These are phyloP conservation scores for Myoxocephalus aenaeus DNA, from an alignment of 2,797 vertebrate genomes.

Conservation along the genomic window DNA sequence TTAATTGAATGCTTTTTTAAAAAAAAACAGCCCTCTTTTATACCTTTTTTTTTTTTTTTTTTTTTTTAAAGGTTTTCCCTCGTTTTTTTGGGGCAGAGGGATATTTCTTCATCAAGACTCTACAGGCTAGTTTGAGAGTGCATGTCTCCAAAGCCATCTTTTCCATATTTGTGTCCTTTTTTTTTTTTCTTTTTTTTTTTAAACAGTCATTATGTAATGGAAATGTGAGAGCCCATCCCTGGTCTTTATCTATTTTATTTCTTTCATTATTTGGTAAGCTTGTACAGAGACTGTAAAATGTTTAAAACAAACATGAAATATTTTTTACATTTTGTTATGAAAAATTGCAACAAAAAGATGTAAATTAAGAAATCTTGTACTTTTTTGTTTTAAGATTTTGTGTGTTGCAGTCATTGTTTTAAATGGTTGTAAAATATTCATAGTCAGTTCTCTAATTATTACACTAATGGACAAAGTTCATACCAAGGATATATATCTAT, in stretches of 20 bases:
- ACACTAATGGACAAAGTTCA: constrained; percentile 71
- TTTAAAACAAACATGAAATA: constrained; percentile 74
- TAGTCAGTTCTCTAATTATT: constrained; percentile 62
- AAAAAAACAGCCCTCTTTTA: constrained; percentile 48
- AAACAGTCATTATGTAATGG: constrained; percentile 46
- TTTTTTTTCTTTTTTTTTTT: constrained; percentile 32
- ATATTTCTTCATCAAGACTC: constrained; percentile 56
- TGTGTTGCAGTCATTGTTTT: constrained; percentile 90
- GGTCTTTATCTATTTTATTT: constrained; percentile 58
- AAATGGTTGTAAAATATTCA: constrained; percentile 88
- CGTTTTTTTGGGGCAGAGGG: constrained; percentile 50
- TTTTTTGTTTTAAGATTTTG: constrained; percentile 69
- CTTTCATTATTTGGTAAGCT: constrained; percentile 65
- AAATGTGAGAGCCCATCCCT: constrained; percentile 4
- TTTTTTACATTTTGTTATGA: constrained; percentile 80
- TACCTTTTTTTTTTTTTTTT: constrained; percentile 70
- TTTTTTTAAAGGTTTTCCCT: constrained; percentile 54
- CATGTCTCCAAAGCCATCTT: constrained; percentile 78
- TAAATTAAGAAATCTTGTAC: constrained; percentile 70
- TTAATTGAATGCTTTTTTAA: constrained; percentile 76
- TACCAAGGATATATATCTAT: constrained; percentile 44
- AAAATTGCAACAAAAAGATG: constrained; percentile 66
- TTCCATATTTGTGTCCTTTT: constrained; percentile 51
- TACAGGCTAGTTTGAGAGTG: constrained; percentile 70
- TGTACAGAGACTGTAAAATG: constrained; percentile 77